These are phyloP conservation scores for Chloroceryle amazona DNA, from an alignment of 2,797 vertebrate species.

Conservation along the genomic window DNA sequence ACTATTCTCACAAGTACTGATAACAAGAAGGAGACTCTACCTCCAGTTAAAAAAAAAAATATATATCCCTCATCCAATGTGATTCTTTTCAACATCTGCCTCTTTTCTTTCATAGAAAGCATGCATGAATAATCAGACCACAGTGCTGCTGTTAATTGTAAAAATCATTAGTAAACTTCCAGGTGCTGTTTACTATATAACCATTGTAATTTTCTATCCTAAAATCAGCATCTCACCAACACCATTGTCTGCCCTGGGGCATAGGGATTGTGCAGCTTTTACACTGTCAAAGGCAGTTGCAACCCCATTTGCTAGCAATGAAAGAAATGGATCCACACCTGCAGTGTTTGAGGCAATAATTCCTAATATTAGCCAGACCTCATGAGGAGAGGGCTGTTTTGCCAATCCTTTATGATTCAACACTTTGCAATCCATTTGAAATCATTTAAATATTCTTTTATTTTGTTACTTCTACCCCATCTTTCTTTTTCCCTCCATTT, in stretches of 20 bases:
- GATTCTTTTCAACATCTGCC: constrained; percentile 82
- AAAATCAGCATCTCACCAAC: constrained; percentile 84
- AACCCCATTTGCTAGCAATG: constrained; percentile 80
- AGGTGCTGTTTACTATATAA: constrained; percentile 87
- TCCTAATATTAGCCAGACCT: constrained; percentile 85
- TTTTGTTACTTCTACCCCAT: constrained; percentile 59
- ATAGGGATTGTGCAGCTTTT: constrained; percentile 75
- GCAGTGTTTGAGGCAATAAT: constrained; percentile 83
- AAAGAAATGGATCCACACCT: constrained; percentile 85
- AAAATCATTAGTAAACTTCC: constrained; percentile 87
- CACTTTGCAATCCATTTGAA: constrained; percentile 74
- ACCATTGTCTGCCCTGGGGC: constrained; percentile 83
- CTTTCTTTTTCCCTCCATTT: constrained; percentile 41
- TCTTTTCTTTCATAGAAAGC: constrained; percentile 82
- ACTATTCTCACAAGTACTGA: neutral
- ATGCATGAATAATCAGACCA: constrained; percentile 82
- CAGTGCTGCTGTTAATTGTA: constrained; percentile 83
- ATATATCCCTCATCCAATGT: neutral
- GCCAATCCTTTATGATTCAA: constrained; percentile 79
- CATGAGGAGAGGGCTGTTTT: constrained; percentile 82
- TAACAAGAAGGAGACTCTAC: constrained; percentile 16
- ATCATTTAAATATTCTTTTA: constrained; percentile 74
- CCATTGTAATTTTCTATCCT: constrained; percentile 86
- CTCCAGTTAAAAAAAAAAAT: neutral
- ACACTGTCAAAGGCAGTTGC: constrained; percentile 81